Base-by-base conservation (phyloP, 2,888 invertebrate genomes). In the Tenthredo notha region DNA sequence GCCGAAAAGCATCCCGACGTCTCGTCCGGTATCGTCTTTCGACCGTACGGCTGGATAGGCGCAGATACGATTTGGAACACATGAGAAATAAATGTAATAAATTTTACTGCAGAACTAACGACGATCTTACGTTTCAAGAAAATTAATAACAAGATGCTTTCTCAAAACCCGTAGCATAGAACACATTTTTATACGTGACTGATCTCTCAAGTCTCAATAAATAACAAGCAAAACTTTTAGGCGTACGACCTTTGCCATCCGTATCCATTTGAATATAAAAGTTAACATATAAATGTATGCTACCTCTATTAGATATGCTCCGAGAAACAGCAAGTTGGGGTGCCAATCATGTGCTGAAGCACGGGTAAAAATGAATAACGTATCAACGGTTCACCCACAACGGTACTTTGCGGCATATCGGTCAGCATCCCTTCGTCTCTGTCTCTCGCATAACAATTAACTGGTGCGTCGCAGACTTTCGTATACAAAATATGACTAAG, bases 321-420 rank as follows among this genome's bases (percentile, higher is more conserved):
- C 37, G 77, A 29, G 77, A 84, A 84, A 47, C 40, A 29, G 43
- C 58, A 72, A 58, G 37, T 72, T 74, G 12, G 54, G 75, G 25
- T 84, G 75, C 84, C 77, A 84, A 77, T 84, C 84, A 84, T 29
- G 40, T 12, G 29, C 77, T 77, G 72, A 75, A 84, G 54, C n/a
- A 70, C n/a, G 54, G 15, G n/a, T 50, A 54, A 84, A 72, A 75
- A 54, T 77, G 18, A 77, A 21, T 21, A 84, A 84, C 33, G 54
- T n/a, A 84, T 29, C 40, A 21, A 74, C 58, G 40, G 40, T 58
- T 40, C 33, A 58, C 77, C 77, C 72, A 47, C 58, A 61, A 50
- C 33, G 84, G 33, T 33, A 74, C 84, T 84, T 84, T 74, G 47
- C 61, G 43, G 29, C 54, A n/a, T 29, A 50, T 74, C 40, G 82